Conservation (phyloP, 2,797 vertebrate genomes). For the Sylvilagus floridanus region DNA sequence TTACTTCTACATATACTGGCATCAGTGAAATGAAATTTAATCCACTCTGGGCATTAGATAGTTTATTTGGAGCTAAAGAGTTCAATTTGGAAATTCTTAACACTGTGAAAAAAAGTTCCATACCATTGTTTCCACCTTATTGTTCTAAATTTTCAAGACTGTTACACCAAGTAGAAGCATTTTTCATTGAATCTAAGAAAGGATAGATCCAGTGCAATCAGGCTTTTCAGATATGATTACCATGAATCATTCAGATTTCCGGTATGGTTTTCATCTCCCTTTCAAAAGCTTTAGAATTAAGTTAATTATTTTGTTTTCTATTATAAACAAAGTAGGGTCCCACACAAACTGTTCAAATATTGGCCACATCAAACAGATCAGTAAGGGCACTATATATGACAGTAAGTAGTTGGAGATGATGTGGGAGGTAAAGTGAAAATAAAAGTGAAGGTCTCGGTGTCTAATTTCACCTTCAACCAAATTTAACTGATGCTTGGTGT, state of each 20-base stretch:
- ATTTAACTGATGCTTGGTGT: background rate
- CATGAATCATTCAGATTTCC: background rate
- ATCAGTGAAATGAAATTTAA: background rate
- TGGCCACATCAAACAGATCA: background rate
- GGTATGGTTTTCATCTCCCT: conserved; percentile 30
- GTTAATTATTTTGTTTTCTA: conserved; percentile 36
- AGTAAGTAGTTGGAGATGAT: background rate
- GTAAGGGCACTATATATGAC: background rate
- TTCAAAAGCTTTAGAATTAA: background rate
- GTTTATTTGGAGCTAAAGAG: background rate
- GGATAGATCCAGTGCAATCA: background rate
- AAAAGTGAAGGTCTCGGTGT: background rate
- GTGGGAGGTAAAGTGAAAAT: background rate
- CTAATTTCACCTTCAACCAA: conserved; percentile 25
- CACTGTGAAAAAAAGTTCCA: background rate
- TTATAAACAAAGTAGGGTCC: conserved; percentile 12
- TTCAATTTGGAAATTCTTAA: conserved; percentile 27
- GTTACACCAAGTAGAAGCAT: background rate
- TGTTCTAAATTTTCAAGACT: conserved; percentile 16
- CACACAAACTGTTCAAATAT: background rate
- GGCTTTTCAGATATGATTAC: background rate
- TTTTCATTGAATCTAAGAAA: conserved; percentile 28
- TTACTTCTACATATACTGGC: conserved; percentile 1
- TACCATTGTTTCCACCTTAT: background rate
- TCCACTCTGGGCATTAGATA: background rate